Percentiles rank a stretch among this genome's conserved stretches.
These are phyloP conservation scores for Leuctra nigra DNA, from an alignment of 2,888 invertebrate genomes.

Conservation along the genomic window DNA sequence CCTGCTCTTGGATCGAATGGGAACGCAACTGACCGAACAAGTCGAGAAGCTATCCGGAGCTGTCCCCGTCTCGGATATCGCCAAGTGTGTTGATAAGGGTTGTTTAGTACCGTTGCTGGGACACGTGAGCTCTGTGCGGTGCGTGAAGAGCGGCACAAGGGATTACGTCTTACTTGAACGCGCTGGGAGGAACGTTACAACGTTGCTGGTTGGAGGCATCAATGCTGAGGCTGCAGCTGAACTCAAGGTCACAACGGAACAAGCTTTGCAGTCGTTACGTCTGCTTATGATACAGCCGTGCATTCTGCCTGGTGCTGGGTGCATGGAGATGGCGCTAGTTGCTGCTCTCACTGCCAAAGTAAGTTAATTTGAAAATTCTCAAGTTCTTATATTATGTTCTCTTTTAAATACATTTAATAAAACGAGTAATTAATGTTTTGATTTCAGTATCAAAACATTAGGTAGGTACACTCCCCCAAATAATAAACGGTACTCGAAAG, in stretches of 20 bases:
- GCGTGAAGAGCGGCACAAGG: slow-evolving; percentile 5
- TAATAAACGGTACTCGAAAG: no score
- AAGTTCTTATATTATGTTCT: no score
- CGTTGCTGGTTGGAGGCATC: slow-evolving; percentile 16
- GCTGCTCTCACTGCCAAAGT: slow-evolving; percentile 14
- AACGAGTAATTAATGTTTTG: no score
- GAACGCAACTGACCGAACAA: slow-evolving; percentile 17
- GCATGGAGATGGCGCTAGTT: slow-evolving; percentile 25
- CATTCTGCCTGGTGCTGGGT: slow-evolving; percentile 27
- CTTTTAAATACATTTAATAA: no score
- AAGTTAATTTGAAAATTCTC: no score
- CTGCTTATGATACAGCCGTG: slow-evolving; percentile 20
- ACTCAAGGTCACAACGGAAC: slow-evolving; percentile 24
- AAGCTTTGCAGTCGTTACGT: slow-evolving; percentile 21
- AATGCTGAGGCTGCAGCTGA: slow-evolving; percentile 22
- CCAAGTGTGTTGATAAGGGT: neutral
- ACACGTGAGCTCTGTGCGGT: slow-evolving; percentile 8
- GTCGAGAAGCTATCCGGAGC: slow-evolving; percentile 22
- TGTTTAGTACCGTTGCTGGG: slow-evolving; percentile 13
- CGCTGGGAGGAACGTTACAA: slow-evolving; percentile 8
- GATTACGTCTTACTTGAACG: slow-evolving; percentile 18
- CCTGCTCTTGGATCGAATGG: slow-evolving; percentile 24
- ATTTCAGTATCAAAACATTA: no score
- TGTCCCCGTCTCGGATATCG: slow-evolving; percentile 12
- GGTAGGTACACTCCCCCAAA: no score